A percentile compares a stretch with the other conserved stretches of the same genome.
Evolutionary conservation across 2,113 vertebrate genomes (phyloP).

Genomic region (Zonotrichia leucophrys): DNA sequence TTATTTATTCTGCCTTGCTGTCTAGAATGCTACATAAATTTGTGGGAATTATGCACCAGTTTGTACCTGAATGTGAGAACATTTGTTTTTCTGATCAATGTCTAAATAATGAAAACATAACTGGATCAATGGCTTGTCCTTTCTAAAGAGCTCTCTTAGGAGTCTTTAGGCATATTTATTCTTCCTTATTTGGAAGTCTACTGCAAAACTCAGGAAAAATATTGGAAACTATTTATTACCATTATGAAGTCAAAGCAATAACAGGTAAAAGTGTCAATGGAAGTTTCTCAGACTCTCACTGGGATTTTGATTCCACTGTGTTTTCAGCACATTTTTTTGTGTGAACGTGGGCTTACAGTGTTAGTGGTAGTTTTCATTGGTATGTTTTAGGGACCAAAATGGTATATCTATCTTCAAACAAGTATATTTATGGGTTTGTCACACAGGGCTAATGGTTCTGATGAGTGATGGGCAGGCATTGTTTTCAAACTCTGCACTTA

Average conservation of each 20-base stretch:
- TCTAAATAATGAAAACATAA: background rate
- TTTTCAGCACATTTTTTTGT: background rate
- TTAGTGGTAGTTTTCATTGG: background rate
- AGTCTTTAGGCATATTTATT: background rate
- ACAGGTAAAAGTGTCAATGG: background rate
- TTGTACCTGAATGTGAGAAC: background rate
- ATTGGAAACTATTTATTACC: background rate
- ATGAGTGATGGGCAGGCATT: background rate
- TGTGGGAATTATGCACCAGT: background rate
- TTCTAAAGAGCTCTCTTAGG: background rate
- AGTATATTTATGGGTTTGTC: background rate
- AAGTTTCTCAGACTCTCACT: background rate
- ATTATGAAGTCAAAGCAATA: background rate
- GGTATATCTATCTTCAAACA: background rate
- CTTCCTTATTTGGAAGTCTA: background rate
- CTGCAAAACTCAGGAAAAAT: background rate
- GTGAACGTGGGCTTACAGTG: background rate
- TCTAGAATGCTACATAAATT: background rate
- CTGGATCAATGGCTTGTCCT: slow-evolving; percentile 2
- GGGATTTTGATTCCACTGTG: background rate
- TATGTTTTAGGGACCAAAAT: background rate
- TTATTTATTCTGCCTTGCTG: background rate
- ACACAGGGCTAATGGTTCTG: background rate
- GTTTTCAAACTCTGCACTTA: background rate
- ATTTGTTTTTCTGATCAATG: background rate